Conservation (phyloP, 2,797 vertebrate genomes). For the Oreochromis mossambicus region DNA sequence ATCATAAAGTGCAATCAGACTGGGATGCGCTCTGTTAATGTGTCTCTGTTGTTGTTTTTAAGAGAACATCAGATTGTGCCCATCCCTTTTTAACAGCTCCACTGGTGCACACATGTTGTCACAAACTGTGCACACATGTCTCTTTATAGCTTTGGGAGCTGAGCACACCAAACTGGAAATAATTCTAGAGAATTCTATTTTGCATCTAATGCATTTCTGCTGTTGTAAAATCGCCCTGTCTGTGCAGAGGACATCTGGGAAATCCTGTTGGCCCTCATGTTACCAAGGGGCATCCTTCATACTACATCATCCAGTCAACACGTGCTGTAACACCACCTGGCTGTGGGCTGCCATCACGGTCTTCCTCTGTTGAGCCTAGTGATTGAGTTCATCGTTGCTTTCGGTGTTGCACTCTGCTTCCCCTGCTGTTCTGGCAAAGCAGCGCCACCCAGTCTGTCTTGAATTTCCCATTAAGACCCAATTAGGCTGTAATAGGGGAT, state of each 20-base stretch:
- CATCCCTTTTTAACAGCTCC: neutral
- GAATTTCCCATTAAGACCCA: conserved; percentile 47
- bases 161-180: neutral
- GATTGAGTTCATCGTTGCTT: conserved; percentile 12
- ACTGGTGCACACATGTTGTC: neutral
- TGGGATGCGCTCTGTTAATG: neutral
- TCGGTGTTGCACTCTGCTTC: neutral
- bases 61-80: neutral
- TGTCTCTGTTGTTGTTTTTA: neutral
- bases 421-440: conserved; percentile 1
- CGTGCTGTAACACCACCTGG: neutral
- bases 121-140: neutral
- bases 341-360: neutral
- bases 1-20: neutral
- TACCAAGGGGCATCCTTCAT: neutral
- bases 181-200: neutral
- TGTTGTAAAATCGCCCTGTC: neutral
- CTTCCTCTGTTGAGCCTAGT: neutral
- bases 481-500: conserved; percentile 45
- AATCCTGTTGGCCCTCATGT: neutral
- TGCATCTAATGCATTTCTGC: neutral
- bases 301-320: neutral
- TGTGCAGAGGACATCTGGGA: neutral
- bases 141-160: neutral
- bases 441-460: conserved; percentile 42